Evolutionary conservation across 2,797 vertebrate species (phyloP).

Genomic region (Gastrophryne carolinensis): DNA sequence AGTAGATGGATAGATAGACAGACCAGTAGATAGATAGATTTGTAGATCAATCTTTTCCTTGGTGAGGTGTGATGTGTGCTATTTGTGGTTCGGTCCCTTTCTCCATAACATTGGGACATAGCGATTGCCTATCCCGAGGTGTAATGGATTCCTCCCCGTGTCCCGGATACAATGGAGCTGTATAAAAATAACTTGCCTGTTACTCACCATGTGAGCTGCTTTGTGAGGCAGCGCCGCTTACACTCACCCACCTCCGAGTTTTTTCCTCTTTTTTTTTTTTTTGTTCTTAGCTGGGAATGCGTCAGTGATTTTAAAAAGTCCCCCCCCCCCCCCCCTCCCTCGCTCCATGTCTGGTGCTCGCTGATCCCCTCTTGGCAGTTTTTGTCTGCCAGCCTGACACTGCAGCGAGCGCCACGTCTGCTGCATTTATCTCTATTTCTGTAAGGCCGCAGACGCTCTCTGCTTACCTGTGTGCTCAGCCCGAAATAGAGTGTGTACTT

Average conservation of each 20-base stretch:
- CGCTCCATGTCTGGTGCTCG: conserved; percentile 11
- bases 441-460: not conserved
- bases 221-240: conserved; percentile 16
- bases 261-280: too few species aligned
- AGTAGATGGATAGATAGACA: too few species aligned
- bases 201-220: conserved; percentile 36
- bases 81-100: too few species aligned
- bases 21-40: too few species aligned
- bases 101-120: not conserved
- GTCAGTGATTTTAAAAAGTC: conserved; percentile 38
- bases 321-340: conserved; percentile 15
- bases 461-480: too few species aligned
- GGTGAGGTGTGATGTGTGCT: too few species aligned
- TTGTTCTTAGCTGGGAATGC: conserved; percentile 38
- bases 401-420: not conserved
- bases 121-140: not conserved
- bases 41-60: too few species aligned
- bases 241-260: conserved; percentile 34
- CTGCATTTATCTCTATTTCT: not conserved
- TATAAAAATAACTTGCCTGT: conserved; percentile 42
- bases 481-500: too few species aligned
- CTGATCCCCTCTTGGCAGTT: not conserved
- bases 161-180: conserved; percentile 31
- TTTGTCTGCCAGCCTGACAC: not conserved
- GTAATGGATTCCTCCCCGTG: conserved; percentile 39